Evolutionary conservation across 1,140 invertebrate genomes (phyloP).

Genomic region (Nasonia vitripennis): DNA sequence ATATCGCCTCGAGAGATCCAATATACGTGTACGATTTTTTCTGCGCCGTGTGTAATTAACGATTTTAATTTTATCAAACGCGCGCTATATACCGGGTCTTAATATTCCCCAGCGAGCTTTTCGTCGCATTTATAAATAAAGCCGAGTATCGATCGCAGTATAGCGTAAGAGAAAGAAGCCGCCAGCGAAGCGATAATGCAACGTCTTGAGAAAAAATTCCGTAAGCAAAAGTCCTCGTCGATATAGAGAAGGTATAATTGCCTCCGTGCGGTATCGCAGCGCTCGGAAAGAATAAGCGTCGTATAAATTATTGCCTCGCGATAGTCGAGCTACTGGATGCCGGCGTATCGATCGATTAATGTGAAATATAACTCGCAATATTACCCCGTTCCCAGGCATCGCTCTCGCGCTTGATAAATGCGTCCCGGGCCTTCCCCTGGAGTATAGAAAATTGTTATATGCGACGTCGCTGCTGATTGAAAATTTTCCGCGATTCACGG

Average conservation of each 20-base stretch:
- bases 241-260: slow-evolving; percentile 32
- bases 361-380: slow-evolving; percentile 56
- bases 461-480: not conserved
- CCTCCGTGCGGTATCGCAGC: not conserved
- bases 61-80: not conserved
- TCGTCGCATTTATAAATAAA: not conserved
- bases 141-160: not conserved
- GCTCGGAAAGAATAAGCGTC: slow-evolving; percentile 32
- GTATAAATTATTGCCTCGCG: slow-evolving; percentile 47
- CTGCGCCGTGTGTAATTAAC: not conserved
- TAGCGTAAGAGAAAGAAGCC: not conserved
- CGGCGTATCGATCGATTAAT: slow-evolving; percentile 54
- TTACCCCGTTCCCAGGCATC: slow-evolving; percentile 22
- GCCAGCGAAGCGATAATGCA: not conserved
- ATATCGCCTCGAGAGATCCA: not conserved
- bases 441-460: too few relatives aligned
- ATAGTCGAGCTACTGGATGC: not conserved
- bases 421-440: not conserved
- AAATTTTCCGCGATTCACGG: not conserved
- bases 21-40: not conserved
- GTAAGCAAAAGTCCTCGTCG: slow-evolving; percentile 32
- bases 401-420: slow-evolving; percentile 40
- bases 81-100: not conserved
- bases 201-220: not conserved
- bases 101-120: not conserved